Evolutionary conservation across 2,113 vertebrate species (phyloP), one percentile per base, ranked within the genome.

Genomic region (Aythya baeri): DNA sequence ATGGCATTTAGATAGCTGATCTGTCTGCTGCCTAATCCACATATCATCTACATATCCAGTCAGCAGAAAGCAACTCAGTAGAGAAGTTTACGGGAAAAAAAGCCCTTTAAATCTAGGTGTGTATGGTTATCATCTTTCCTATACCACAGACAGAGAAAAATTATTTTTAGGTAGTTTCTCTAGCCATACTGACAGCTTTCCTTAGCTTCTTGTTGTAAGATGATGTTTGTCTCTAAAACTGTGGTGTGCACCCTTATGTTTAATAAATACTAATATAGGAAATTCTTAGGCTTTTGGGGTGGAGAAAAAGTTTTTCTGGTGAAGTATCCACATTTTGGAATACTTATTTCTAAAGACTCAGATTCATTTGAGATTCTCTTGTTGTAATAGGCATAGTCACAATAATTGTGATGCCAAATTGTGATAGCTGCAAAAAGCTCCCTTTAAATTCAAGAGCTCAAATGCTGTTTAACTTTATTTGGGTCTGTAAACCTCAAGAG

Each of bases 1-100:
- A 95, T 77, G 71, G 84, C 59, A 93, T 93, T 95, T 96, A 95
- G 83, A 92, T 29, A 94, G 88, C 88, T 91, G 80, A 91, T 92
- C 92, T 95, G 91, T 87, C 88, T 95, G 88, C 66, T 93, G 78
- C 71, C 68, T 96, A 95, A 96, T 94, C 88, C 93, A 86, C 2
- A 3, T 76, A 89, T 59, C 74, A 62, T 81, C 71, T 77, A 73
- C 74, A 50, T 36, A 85, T 27, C 27, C 83, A 75, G 49, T 41
- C 88, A 96, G 88, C 80, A 83, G 54, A 85, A 71, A 50, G 67
- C 55, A 95, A 82, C n/a, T 22, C 74, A 18, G 36, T 92, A 74
- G 82, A 86, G 36, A 76, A 7, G 32, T 90, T 73, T 52, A 68
- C 36, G 17, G 34, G 36, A 77, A 59, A 66, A 66, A 92, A 86